A percentile compares a stretch with the other conserved stretches of the same genome.
phyloP scores from a whole-genome alignment of 2,797 vertebrate genomes.

The Varecia variegata region DNA sequence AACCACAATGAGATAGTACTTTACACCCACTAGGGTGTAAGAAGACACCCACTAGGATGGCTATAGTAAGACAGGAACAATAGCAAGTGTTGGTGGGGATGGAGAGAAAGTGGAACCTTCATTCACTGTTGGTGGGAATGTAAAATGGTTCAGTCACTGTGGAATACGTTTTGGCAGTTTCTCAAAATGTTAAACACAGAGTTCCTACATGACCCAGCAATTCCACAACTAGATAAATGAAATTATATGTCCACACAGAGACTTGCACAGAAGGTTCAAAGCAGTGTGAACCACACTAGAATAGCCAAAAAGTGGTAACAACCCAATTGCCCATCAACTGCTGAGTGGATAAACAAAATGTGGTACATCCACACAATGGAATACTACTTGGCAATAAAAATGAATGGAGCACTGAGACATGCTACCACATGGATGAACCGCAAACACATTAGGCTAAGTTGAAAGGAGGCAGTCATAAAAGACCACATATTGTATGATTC shows the following conservation, averaged over 20 bases:
- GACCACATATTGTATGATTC: neutral
- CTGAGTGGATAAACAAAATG: neutral
- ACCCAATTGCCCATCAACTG: neutral
- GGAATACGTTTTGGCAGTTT: neutral
- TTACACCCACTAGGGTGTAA: neutral
- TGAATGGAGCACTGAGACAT: neutral
- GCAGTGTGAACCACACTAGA: neutral
- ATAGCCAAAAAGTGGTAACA: neutral
- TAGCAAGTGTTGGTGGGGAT: neutral
- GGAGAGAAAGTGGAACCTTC: neutral
- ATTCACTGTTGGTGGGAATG: neutral
- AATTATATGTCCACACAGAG: neutral
- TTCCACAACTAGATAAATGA: neutral
- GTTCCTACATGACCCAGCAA: neutral
- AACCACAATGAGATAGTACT: neutral
- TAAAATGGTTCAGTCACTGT: neutral
- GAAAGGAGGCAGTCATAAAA: neutral
- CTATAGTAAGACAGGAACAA: neutral
- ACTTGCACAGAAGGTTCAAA: neutral
- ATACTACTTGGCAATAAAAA: neutral
- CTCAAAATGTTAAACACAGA: neutral
- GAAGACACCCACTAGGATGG: neutral
- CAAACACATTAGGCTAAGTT: neutral
- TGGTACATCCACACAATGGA: neutral
- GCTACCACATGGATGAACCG: neutral